These are phyloP conservation scores for Falco biarmicus DNA, from an alignment of 2,797 vertebrate genomes.

Conservation along the genomic window DNA sequence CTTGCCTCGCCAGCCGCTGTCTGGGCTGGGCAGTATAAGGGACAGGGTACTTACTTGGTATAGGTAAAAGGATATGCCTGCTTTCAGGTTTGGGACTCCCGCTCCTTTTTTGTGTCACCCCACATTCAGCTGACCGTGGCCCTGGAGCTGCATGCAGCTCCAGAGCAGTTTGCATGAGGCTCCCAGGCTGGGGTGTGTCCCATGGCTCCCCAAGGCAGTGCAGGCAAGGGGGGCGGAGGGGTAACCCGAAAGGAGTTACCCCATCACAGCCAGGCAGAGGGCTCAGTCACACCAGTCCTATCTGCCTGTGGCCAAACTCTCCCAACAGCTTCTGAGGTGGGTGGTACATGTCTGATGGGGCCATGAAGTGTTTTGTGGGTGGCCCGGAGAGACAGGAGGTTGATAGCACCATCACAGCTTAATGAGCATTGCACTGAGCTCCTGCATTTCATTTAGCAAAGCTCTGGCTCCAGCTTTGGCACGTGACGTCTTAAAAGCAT, in stretches of 20 bases:
- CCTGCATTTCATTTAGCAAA: not conserved
- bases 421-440: not conserved
- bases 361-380: not conserved
- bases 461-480: not conserved
- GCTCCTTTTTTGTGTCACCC: not conserved
- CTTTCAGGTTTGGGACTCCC: not conserved
- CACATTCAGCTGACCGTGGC: not conserved
- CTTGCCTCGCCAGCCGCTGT: not conserved
- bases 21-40: not conserved
- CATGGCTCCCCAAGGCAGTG: accelerated
- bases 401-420: not conserved
- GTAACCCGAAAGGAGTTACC: not conserved
- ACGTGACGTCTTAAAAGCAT: not conserved
- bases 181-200: not conserved
- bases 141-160: not conserved
- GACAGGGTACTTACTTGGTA: not conserved
- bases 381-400: not conserved
- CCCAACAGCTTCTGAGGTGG: not conserved
- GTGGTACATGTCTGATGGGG: accelerated
- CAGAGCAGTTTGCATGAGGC: not conserved
- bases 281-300: not conserved
- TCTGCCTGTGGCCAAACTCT: not conserved
- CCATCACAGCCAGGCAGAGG: not conserved
- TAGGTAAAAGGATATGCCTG: not conserved
- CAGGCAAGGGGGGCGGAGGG: accelerated